A percentile compares a stretch with the other conserved stretches of the same genome.
Evolutionary conservation across 2,888 invertebrate species (phyloP).

Genomic region (Sussaba pulchella): DNA sequence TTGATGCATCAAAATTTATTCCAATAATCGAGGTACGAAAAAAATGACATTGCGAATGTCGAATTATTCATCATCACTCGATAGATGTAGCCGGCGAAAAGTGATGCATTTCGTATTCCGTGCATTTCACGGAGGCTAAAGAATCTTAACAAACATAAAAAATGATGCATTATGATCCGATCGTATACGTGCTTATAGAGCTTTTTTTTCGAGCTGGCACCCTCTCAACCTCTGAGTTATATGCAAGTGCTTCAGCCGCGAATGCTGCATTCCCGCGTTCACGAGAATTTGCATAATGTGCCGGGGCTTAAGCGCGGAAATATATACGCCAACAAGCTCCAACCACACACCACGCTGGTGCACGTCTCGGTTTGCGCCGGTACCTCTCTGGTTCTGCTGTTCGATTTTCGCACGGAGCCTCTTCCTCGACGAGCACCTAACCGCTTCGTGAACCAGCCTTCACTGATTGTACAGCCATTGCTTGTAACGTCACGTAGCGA

Average conservation of each 20-base stretch:
- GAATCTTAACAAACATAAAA: constrained; percentile 16
- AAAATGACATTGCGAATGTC: too few species aligned
- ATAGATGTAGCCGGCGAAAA: too few species aligned
- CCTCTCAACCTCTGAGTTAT: constrained; percentile 40
- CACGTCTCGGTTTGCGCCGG: constrained; percentile 65
- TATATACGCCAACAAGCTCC: constrained; percentile 44
- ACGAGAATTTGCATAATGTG: constrained; percentile 57
- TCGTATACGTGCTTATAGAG: constrained; percentile 31
- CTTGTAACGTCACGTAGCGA: constrained; percentile 21
- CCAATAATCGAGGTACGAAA: too few species aligned
- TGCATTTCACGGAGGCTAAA: constrained; percentile 1
- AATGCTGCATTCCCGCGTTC: constrained; percentile 16
- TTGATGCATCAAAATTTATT: too few species aligned
- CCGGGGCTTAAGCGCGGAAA: constrained; percentile 30
- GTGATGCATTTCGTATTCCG: too few species aligned
- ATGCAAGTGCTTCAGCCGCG: constrained; percentile 37
- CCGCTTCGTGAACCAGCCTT: constrained; percentile 2
- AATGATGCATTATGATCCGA: constrained; percentile 39
- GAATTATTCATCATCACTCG: too few species aligned
- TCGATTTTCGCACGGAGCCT: constrained; percentile 35
- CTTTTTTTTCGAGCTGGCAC: constrained; percentile 47
- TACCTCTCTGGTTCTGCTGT: constrained; percentile 51
- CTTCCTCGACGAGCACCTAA: constrained; percentile 8
- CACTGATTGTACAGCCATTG: constrained; percentile 36
- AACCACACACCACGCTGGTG: constrained; percentile 62